A percentile compares a stretch with the other conserved stretches of the same genome.
These are phyloP conservation scores for Cetoscarus ocellatus DNA, from an alignment of 2,797 vertebrate genomes.

Conservation along the genomic window DNA sequence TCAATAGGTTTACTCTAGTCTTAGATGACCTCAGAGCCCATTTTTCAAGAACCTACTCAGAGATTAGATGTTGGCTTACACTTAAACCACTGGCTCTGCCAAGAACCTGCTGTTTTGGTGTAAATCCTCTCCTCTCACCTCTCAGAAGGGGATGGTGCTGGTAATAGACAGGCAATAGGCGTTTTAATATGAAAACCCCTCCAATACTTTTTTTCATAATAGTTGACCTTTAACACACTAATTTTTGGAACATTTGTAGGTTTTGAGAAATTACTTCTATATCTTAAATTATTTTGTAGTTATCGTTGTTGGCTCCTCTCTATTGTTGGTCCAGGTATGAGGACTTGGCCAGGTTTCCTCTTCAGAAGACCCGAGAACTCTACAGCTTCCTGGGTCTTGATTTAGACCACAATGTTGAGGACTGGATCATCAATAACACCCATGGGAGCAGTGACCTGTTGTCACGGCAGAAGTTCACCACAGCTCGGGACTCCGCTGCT, in stretches of 20 bases:
- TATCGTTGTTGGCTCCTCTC: neutral
- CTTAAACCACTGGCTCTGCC: too few relatives aligned
- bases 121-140: too few relatives aligned
- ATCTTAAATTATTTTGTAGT: neutral
- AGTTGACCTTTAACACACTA: too few relatives aligned
- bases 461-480: constrained; percentile 92
- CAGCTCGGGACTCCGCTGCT: constrained; percentile 91
- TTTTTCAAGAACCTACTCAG: too few relatives aligned
- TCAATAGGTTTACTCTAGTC: too few relatives aligned
- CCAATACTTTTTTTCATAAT: too few relatives aligned
- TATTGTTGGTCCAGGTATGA: constrained; percentile 82
- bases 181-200: too few relatives aligned
- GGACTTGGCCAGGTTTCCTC: constrained; percentile 91
- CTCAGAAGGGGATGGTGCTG: too few relatives aligned
- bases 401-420: constrained; percentile 86
- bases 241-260: neutral
- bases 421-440: constrained; percentile 95
- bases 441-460: constrained; percentile 86
- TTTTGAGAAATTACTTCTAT: neutral
- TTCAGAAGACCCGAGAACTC: constrained; percentile 92
- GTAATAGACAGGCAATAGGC: too few relatives aligned
- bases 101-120: too few relatives aligned
- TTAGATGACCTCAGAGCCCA: too few relatives aligned
- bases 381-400: constrained; percentile 90
- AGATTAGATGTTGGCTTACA: too few relatives aligned